Evolutionary conservation across 2,797 vertebrate genomes (phyloP).

Genomic region (Mormyrops attenuatus): DNA sequence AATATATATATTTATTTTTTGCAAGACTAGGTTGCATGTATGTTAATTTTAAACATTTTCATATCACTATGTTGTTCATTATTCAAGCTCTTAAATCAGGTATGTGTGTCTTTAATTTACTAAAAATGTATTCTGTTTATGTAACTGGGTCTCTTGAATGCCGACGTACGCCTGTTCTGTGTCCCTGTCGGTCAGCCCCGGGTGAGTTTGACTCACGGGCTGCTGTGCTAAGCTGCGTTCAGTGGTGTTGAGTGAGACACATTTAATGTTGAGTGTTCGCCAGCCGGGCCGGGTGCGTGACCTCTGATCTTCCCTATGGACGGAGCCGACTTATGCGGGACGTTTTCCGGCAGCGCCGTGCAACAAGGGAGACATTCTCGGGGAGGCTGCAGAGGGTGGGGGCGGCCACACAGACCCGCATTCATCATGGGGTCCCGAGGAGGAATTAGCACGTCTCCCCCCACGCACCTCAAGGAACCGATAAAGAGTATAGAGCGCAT

Average conservation of each 20-base stretch:
- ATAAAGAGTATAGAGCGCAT: background rate
- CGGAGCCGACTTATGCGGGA: slow-evolving; percentile 12
- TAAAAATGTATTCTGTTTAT: background rate
- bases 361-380: slow-evolving; percentile 23
- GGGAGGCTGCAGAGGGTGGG: background rate
- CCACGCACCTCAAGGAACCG: background rate
- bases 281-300: slow-evolving; percentile 9
- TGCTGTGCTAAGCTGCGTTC: background rate
- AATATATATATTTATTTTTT: background rate
- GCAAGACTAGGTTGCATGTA: background rate
- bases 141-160: background rate
- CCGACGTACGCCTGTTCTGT: background rate
- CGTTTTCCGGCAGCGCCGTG: background rate
- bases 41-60: background rate
- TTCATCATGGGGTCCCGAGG: slow-evolving; percentile 3
- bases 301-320: background rate
- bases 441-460: background rate
- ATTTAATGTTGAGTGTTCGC: slow-evolving; percentile 9
- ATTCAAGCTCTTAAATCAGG: background rate
- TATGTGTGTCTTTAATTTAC: background rate
- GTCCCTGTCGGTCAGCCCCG: background rate
- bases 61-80: background rate
- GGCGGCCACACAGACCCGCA: background rate
- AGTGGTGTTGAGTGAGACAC: background rate
- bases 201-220: background rate